These are phyloP conservation scores for Bettongia penicillata DNA, from an alignment of 2,113 vertebrate genomes.

Conservation along the genomic window DNA sequence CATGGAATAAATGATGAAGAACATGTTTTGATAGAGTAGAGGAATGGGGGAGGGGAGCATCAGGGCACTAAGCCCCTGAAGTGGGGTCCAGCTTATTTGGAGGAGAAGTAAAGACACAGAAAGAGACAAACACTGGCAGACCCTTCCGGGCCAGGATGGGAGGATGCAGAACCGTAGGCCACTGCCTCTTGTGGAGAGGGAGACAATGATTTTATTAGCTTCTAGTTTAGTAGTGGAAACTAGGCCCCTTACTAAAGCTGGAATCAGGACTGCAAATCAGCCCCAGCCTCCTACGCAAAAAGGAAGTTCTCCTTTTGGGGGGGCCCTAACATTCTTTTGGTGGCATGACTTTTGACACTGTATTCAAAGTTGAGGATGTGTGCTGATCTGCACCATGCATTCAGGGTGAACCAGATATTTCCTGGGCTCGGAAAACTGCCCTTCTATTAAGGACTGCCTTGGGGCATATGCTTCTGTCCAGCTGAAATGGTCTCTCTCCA, in stretches of 20 bases:
- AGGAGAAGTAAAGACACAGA: not conserved
- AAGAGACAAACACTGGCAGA: not conserved
- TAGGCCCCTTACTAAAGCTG: not conserved
- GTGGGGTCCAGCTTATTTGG: not conserved
- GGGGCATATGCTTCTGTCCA: not conserved
- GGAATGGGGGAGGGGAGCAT: not conserved
- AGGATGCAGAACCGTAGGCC: not conserved
- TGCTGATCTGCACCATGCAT: not conserved
- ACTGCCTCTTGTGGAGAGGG: not conserved
- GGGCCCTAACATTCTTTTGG: not conserved
- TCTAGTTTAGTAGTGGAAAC: not conserved
- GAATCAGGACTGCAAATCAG: not conserved
- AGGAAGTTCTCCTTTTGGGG: not conserved
- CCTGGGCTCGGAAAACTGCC: not conserved
- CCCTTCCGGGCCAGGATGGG: not conserved
- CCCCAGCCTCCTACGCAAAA: not conserved
- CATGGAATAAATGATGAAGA: not conserved
- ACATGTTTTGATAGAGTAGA: not conserved
- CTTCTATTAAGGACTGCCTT: not conserved
- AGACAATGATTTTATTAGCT: not conserved
- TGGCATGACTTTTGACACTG: not conserved
- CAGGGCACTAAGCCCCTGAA: not conserved
- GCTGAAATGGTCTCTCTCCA: not conserved
- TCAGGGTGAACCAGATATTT: not conserved
- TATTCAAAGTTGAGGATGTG: not conserved